Evolutionary conservation across 2,113 vertebrate genomes (phyloP), one percentile per base, ranked within the genome.

Genomic region (Sorex fumeus): DNA sequence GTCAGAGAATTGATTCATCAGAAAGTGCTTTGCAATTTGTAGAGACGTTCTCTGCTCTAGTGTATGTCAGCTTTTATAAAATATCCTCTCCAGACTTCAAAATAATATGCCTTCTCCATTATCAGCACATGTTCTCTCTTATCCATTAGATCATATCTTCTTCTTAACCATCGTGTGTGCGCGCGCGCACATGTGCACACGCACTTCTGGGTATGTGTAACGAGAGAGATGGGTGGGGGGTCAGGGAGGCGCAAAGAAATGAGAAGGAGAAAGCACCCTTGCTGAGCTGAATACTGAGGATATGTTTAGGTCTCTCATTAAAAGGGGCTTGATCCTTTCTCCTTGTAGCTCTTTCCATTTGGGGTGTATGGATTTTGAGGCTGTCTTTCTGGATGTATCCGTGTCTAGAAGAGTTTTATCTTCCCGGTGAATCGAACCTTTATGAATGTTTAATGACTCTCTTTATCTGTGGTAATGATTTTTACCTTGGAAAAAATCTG

Each of bases 381-480:
- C 50, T 27, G 0, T 89, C 70, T 92, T 77, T 43, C 13, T 47
- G 36, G 34, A 87, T 43, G 9, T 57, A 8, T 83, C 69, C 30
- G 10, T 21, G 32, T 93, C 83, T 88, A 80, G 82, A 88, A 72
- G 50, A 30, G 78, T 76, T 79, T 21, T 18, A 21, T 64, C 53
- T 93, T 87, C 74, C 88, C 74, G 27, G 67, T 19, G 23, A 81
- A 53, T 60, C 30, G 69, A 95, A 36, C 7, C 45, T 90, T 84
- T 88, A 78, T 90, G 71, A 88, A 84, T 93, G 6, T 84, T 87
- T 84, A 57, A 77, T 89, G 72, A 80, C 32, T 72, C 34, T 84
- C 30, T 91, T 74, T 36, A 21, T 93, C 75, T 89, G 1, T 66
- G 81, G 30, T 71, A 76, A 66, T 66, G 64, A 66, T 66, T 66